A percentile compares a stretch with the other conserved stretches of the same genome.
Evolutionary conservation across 1,140 invertebrate genomes (phyloP).

Genomic region (Luehdorfia chinensis): DNA sequence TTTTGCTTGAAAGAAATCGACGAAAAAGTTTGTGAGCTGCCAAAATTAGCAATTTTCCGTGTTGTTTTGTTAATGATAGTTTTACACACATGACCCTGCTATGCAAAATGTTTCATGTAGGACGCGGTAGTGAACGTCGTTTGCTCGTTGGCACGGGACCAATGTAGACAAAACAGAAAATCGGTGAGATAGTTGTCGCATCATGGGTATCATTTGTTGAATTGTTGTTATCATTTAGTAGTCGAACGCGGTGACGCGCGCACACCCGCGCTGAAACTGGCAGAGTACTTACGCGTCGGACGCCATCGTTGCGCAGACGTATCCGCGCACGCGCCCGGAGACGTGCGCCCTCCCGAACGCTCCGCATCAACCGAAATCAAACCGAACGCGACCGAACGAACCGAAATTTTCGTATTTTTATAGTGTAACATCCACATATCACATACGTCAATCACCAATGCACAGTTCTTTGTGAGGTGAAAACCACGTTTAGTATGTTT

Average conservation of each 20-base stretch:
- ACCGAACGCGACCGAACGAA: conserved; percentile 53
- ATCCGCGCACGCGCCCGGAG: conserved; percentile 44
- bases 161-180: conserved; percentile 43
- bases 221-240: conserved; percentile 65
- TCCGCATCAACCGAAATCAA: conserved; percentile 27
- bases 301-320: conserved; percentile 31
- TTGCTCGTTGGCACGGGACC: conserved; percentile 45
- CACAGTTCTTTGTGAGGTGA: conserved; percentile 18
- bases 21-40: too few relatives aligned
- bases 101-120: neutral
- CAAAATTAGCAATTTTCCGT: neutral
- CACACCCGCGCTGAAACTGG: conserved; percentile 52
- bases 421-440: neutral
- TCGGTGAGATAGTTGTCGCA: conserved; percentile 30
- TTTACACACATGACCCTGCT: neutral
- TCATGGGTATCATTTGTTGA: conserved; percentile 46
- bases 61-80: neutral
- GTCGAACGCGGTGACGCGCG: conserved; percentile 46
- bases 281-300: conserved; percentile 26
- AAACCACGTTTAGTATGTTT: conserved; percentile 29
- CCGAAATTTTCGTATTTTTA: conserved; percentile 23
- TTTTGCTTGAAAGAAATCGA: too few relatives aligned
- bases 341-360: conserved; percentile 34
- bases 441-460: too few relatives aligned
- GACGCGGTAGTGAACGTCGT: conserved; percentile 20